Evolutionary conservation across 2,797 vertebrate genomes (phyloP).

Genomic region (Fratercula arctica): DNA sequence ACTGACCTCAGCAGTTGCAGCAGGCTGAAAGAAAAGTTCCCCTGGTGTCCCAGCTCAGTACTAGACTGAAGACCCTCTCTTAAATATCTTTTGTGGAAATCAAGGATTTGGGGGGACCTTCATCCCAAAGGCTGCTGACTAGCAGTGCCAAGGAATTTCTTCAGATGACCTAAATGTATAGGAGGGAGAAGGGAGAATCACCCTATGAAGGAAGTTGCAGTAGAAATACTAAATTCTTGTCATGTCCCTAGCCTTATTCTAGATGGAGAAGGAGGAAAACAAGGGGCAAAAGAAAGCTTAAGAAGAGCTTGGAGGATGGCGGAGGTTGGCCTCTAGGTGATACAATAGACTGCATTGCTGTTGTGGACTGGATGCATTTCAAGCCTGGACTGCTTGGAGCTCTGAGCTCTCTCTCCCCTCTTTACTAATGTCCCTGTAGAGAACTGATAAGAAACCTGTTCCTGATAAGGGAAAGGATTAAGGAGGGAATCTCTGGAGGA

Average conservation of each 20-base stretch:
- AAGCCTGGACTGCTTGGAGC: background rate
- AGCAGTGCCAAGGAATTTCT: background rate
- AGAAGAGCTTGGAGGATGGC: background rate
- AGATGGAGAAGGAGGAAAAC: background rate
- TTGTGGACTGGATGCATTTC: background rate
- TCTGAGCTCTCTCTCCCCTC: background rate
- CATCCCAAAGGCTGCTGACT: background rate
- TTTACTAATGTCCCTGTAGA: background rate
- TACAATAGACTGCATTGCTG: background rate
- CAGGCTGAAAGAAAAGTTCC: background rate
- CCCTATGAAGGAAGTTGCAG: background rate
- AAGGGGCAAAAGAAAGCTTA: background rate
- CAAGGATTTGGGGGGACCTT: background rate
- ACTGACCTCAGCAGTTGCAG: background rate
- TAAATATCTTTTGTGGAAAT: background rate
- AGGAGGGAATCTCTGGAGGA: background rate
- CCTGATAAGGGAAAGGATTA: slow-evolving; percentile 2
- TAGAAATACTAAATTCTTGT: background rate
- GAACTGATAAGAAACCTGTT: background rate
- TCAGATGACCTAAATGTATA: background rate
- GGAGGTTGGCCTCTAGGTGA: background rate
- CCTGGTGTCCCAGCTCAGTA: background rate
- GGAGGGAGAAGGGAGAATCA: background rate
- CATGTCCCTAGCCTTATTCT: background rate
- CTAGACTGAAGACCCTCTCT: background rate